phyloP scores from a whole-genome alignment of 2,113 vertebrate species.

The Corythornis cristatus region DNA sequence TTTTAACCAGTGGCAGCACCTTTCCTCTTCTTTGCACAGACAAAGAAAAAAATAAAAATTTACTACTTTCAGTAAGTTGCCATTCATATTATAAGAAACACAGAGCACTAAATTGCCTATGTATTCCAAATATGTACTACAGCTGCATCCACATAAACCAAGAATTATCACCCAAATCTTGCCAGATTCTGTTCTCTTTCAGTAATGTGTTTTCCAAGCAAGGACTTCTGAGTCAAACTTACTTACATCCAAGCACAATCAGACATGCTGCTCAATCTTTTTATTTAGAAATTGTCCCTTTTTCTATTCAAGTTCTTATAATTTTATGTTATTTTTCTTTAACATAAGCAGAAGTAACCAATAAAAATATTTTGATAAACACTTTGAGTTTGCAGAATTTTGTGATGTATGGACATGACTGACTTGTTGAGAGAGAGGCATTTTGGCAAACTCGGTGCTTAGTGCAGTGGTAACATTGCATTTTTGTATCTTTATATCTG shows the following conservation, averaged over 20 bases:
- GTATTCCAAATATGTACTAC: neutral
- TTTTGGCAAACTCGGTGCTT: neutral
- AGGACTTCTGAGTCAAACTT: neutral
- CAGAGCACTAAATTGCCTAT: neutral
- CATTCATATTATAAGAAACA: neutral
- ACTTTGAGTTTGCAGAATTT: neutral
- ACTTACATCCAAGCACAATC: neutral
- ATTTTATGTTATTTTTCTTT: neutral
- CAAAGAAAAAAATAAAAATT: neutral
- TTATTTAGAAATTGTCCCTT: neutral
- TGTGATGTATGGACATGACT: neutral
- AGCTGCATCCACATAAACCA: neutral
- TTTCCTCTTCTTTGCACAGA: neutral
- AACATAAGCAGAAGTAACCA: neutral
- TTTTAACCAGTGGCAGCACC: neutral
- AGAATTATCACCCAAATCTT: neutral
- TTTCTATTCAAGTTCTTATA: neutral
- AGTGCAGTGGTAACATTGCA: neutral
- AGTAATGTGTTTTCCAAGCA: neutral
- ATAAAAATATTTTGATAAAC: neutral
- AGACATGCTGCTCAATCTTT: neutral
- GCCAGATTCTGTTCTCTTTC: neutral
- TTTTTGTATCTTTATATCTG: neutral
- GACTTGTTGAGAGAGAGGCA: neutral
- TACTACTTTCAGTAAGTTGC: neutral